Conservation (phyloP, 2,113 vertebrate genomes). For the Myotis yumanensis region DNA sequence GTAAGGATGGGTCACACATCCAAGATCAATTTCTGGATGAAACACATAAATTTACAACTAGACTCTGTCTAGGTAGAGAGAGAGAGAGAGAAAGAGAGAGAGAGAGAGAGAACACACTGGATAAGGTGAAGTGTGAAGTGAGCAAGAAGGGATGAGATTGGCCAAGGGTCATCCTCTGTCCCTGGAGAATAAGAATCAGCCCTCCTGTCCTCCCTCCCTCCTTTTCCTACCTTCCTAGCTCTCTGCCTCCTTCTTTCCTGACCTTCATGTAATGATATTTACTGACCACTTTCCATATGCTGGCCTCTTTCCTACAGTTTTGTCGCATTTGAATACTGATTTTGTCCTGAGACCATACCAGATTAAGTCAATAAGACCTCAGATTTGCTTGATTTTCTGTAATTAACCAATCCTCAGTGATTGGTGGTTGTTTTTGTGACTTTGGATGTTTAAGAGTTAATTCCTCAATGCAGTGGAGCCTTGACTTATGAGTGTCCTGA, state of each 20-base stretch:
- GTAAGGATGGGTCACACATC: not conserved
- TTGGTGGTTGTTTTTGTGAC: not conserved
- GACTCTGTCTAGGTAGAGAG: not conserved
- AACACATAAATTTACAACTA: not conserved
- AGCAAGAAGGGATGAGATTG: not conserved
- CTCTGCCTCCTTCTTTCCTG: not conserved
- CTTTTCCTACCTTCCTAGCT: not conserved
- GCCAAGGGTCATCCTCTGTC: not conserved
- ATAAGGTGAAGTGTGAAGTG: not conserved
- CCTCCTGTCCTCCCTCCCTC: not conserved
- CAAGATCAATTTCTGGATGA: not conserved
- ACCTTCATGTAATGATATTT: not conserved
- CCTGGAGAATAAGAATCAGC: not conserved
- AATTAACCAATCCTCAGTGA: not conserved
- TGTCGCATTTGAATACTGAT: not conserved
- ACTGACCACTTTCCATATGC: not conserved
- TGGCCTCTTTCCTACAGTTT: not conserved
- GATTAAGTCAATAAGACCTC: not conserved
- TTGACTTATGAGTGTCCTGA: too few relatives aligned
- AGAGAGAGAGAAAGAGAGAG: not conserved
- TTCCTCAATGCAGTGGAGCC: not conserved
- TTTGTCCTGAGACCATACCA: not conserved
- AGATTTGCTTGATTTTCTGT: slow-evolving; percentile 37
- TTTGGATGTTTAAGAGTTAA: not conserved
- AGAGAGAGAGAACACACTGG: not conserved